Percentiles rank a stretch among this genome's conserved stretches.
phyloP scores from a whole-genome alignment of 1,140 invertebrate genomes.

The Drosophila nebulosa region DNA sequence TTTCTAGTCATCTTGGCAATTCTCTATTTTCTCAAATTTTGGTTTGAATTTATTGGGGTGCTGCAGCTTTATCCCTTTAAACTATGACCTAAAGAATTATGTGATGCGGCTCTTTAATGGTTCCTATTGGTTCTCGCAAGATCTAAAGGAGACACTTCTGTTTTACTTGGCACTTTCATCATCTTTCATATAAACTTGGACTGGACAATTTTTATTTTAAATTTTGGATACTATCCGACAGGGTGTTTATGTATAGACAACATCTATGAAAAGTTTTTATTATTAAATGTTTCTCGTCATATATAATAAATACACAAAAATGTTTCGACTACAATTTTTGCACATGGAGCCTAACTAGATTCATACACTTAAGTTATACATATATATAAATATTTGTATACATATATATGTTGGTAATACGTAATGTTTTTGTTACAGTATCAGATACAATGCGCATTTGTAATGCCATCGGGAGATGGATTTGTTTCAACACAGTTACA shows the following conservation, averaged over 20 bases:
- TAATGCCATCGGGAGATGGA: not conserved
- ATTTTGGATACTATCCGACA: too few species aligned
- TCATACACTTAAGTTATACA: not conserved
- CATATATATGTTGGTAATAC: not conserved
- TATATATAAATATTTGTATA: not conserved
- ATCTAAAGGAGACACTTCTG: too few species aligned
- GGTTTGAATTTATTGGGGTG: too few species aligned
- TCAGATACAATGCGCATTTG: not conserved
- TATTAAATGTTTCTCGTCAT: not conserved
- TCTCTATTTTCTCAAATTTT: too few species aligned
- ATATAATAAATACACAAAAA: not conserved
- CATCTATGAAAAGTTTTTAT: not conserved
- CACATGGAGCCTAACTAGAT: not conserved
- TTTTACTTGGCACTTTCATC: too few species aligned
- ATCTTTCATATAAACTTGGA: too few species aligned
- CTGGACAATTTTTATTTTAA: too few species aligned
- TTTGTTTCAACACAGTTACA: conserved; percentile 2
- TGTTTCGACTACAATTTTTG: not conserved
- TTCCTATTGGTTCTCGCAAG: too few species aligned
- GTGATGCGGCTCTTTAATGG: too few species aligned
- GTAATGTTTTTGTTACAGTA: not conserved
- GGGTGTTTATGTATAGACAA: not conserved
- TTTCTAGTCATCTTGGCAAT: too few species aligned
- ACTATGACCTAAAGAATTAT: too few species aligned
- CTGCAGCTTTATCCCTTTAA: too few species aligned